Evolutionary conservation across 2,797 vertebrate species (phyloP).

Genomic region (Delichon dasypus): DNA sequence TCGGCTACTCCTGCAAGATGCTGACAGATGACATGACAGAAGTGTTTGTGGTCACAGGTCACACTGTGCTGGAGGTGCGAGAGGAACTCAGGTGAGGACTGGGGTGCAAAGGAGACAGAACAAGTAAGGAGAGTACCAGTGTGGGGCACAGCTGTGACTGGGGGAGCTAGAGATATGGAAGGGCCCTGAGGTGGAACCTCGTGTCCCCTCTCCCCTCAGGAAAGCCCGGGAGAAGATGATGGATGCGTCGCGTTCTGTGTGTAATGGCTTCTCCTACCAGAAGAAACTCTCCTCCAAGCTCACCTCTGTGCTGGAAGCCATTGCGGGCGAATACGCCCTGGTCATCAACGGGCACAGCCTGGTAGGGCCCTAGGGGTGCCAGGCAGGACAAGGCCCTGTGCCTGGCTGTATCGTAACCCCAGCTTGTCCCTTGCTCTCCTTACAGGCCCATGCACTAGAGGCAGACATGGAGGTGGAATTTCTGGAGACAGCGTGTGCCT

Average conservation of each 20-base stretch:
- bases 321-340: conserved; percentile 89
- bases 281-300: conserved; percentile 68
- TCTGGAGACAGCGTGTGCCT: conserved; percentile 86
- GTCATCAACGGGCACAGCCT: conserved; percentile 92
- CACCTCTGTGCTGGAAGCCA: conserved; percentile 83
- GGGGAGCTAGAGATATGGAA: neutral
- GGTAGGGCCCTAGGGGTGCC: conserved; percentile 69
- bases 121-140: neutral
- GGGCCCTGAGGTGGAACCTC: accelerated
- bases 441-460: conserved; percentile 90
- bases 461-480: conserved; percentile 93
- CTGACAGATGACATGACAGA: conserved; percentile 91
- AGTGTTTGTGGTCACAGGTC: conserved; percentile 88
- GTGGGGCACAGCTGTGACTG: accelerated
- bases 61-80: conserved; percentile 89
- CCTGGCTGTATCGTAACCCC: neutral
- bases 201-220: conserved; percentile 58
- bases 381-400: neutral
- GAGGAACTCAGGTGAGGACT: conserved; percentile 85
- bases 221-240: conserved; percentile 88
- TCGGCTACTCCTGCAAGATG: conserved; percentile 97
- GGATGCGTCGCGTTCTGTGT: conserved; percentile 70
- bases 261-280: conserved; percentile 73
- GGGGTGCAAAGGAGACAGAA: accelerated
- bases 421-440: neutral